Evolutionary conservation across 1,140 invertebrate species (phyloP).

Genomic region (Pseudomyrmex pallidus): DNA sequence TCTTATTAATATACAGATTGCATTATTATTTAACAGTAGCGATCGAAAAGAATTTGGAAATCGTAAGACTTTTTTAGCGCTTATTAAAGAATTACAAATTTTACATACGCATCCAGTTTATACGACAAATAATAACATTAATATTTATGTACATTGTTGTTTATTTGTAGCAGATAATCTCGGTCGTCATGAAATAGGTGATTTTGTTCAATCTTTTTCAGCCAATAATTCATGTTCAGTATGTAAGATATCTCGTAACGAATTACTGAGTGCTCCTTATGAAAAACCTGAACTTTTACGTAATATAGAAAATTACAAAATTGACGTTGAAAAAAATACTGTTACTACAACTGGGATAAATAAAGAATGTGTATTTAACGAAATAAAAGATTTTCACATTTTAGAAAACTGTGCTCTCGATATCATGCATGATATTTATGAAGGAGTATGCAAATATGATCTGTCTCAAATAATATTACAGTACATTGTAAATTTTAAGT

Average conservation of each 20-base stretch:
- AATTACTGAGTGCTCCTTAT: conserved; percentile 3
- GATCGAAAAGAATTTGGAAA: conserved; percentile 12
- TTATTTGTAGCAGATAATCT: conserved; percentile 24
- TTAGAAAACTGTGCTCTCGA: conserved; percentile 13
- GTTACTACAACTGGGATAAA: conserved; percentile 7
- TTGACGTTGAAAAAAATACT: conserved; percentile 7
- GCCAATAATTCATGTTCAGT: background rate
- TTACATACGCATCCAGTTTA: conserved; percentile 11
- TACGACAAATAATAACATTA: background rate
- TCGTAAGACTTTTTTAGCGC: background rate
- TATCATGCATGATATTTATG: conserved; percentile 21
- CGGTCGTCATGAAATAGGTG: background rate
- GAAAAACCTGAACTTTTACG: conserved; percentile 25
- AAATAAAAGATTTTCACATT: conserved; percentile 8
- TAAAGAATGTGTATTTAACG: background rate
- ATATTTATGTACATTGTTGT: conserved; percentile 8
- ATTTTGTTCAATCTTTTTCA: conserved; percentile 7
- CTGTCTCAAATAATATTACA: conserved; percentile 10
- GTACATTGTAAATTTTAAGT: conserved; percentile 8
- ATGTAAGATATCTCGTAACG: conserved; percentile 19
- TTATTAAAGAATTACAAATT: background rate
- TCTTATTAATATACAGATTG: conserved; percentile 14
- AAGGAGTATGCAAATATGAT: conserved; percentile 11
- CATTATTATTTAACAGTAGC: conserved; percentile 13
- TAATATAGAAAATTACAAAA: conserved; percentile 19